Base-by-base conservation (phyloP, 2,113 vertebrate genomes). In the Dermatemys mawii region DNA sequence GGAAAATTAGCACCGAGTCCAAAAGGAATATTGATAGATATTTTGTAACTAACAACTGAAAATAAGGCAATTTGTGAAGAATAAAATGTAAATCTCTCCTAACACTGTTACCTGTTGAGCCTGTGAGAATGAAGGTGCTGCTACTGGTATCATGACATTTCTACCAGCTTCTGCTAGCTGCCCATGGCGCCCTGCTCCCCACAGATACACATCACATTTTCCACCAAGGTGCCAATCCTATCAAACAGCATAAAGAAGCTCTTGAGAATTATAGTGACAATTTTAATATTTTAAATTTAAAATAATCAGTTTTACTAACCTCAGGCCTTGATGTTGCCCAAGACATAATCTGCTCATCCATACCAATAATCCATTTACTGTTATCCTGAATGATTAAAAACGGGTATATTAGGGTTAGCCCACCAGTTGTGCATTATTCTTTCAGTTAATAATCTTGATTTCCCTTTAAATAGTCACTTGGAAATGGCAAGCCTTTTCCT, bases 181-280 rank as follows among this genome's bases (percentile, higher is more conserved):
- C 22, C 99, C 99, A 0, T 99, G 99, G 14, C 99, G 98, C 6
- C 99, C 99, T 32, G 99, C 99, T 17, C 99, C 99, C 99, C 99
- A 99, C 54, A 99, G 97, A 81, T 97, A 99, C 26, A 99, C 99
- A 0, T 99, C 99, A 91, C 99, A 99, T 97, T 99, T 99, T 78
- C 99, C 99, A 88, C 99, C 99, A 8, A 99, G 98, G 93, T 99
- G 99, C 99, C 99, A 99, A 92, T 99, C 99, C 99, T 99, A 89
- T 21, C 91, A 60, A 96, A 89, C 0, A 84, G 27, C 46, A 91
- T 17, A 24, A 73, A 70, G 73, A 22, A 85, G 92, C 32, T 73
- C 53, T 83, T 94, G 67, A 95, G 75, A 94, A 73, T 85, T 48
- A 90, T 12, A 81, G 9, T 10, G 19, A 24, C 26, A 80, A 12